These are phyloP conservation scores for Astreopora myriophthalma DNA, from an alignment of 64 coral and sea anemone species.

Conservation along the genomic window DNA sequence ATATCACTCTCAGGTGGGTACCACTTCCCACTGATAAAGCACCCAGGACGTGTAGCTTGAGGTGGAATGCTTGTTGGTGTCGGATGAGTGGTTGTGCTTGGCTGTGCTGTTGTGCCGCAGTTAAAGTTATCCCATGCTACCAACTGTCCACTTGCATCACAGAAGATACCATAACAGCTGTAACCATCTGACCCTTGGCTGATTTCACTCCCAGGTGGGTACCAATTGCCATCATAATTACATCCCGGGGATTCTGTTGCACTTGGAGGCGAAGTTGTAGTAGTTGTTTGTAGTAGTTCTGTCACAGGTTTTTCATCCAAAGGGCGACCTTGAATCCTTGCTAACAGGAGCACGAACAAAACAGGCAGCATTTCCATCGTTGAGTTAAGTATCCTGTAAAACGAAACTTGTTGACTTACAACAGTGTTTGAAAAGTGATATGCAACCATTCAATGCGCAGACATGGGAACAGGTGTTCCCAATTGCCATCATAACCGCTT, in stretches of 20 bases:
- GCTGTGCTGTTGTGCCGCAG: background rate
- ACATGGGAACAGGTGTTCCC: too few species aligned
- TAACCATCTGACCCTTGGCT: background rate
- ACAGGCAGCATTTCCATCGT: background rate
- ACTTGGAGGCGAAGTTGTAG: background rate
- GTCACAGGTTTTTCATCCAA: background rate
- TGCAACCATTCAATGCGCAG: too few species aligned
- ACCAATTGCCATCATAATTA: background rate
- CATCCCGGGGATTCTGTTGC: background rate
- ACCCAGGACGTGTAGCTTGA: background rate
- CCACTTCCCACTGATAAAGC: constrained; percentile 3
- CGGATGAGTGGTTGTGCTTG: background rate
- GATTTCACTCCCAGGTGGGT: constrained; percentile 30
- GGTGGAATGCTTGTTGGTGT: background rate
- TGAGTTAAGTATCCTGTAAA: background rate
- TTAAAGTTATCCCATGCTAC: constrained; percentile 8
- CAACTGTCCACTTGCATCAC: background rate
- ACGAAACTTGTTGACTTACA: background rate
- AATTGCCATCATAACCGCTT: too few species aligned
- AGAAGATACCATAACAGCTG: background rate
- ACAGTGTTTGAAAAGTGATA: background rate
- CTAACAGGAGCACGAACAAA: background rate
- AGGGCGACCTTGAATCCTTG: background rate
- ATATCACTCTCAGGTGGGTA: constrained; percentile 27
- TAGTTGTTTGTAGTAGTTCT: background rate